Conservation (phyloP, 2,113 vertebrate genomes). For the Nyctibius bracteatus region DNA sequence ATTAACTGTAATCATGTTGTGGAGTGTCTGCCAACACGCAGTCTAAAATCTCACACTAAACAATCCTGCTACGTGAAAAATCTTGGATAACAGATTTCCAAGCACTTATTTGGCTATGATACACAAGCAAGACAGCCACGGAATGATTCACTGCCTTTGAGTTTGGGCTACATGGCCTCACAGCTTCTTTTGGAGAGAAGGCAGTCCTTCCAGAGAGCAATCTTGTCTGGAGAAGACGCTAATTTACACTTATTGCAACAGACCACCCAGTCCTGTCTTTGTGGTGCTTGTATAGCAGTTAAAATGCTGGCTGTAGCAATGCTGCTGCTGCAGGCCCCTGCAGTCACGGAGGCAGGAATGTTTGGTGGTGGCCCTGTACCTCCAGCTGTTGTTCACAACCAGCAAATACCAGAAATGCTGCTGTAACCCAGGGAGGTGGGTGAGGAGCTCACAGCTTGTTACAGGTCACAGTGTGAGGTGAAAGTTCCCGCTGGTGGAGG, state of each 20-base stretch:
- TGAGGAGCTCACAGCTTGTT: neutral
- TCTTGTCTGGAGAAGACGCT: neutral
- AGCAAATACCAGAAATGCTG: neutral
- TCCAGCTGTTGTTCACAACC: neutral
- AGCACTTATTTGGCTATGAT: neutral
- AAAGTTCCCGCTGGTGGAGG: slow-evolving; percentile 49
- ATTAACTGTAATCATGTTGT: neutral
- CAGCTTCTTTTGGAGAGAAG: neutral
- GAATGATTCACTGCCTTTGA: neutral
- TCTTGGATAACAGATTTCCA: neutral
- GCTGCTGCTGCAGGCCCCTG: neutral
- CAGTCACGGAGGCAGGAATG: neutral
- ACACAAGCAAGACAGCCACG: neutral
- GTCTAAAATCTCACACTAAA: neutral
- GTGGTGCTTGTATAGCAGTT: neutral
- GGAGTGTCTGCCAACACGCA: neutral
- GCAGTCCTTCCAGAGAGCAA: neutral
- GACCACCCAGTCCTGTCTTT: neutral
- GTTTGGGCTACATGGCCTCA: neutral
- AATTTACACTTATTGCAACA: neutral
- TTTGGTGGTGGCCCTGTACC: neutral
- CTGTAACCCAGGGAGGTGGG: neutral
- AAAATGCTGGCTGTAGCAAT: neutral
- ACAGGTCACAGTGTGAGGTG: neutral
- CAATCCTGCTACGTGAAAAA: neutral